Evolutionary conservation across 2,113 vertebrate species (phyloP).

Genomic region (Protobothrops flavoviridis): DNA sequence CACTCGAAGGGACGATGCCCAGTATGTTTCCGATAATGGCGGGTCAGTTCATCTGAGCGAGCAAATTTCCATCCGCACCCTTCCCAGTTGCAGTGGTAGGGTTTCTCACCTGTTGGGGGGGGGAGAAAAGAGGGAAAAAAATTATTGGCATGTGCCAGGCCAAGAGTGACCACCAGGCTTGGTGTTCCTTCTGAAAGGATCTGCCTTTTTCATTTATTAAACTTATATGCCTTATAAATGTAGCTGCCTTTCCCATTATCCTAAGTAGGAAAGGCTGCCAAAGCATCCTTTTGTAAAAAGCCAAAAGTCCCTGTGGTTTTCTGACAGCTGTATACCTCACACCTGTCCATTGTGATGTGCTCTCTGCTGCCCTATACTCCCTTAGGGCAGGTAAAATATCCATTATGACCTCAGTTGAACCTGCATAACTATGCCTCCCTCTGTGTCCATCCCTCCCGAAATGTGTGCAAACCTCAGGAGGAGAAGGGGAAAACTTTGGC

Average conservation of each 20-base stretch:
- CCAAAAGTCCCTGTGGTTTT: neutral
- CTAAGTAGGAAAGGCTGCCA: neutral
- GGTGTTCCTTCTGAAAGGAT: neutral
- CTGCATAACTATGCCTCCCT: neutral
- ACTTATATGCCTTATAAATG: neutral
- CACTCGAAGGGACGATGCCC: slow-evolving; percentile 95
- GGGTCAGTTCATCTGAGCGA: slow-evolving; percentile 90
- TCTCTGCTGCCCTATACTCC: neutral
- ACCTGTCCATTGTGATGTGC: neutral
- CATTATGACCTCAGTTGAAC: neutral
- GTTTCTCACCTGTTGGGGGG: slow-evolving; percentile 84
- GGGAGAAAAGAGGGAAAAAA: neutral
- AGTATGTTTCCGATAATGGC: slow-evolving; percentile 95
- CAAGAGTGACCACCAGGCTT: neutral
- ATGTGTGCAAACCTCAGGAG: neutral
- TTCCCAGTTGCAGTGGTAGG: slow-evolving; percentile 96
- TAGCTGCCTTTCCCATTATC: neutral
- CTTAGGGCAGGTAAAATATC: neutral
- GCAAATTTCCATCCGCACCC: slow-evolving; percentile 97
- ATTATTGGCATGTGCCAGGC: neutral
- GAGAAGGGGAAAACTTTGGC: neutral
- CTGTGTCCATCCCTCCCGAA: neutral
- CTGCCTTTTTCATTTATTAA: neutral
- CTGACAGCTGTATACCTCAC: neutral
- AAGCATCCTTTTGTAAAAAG: neutral